Evolutionary conservation across 2,113 vertebrate genomes (phyloP), one percentile per base, ranked within the genome.

Genomic region (Oncorhynchus masou): DNA sequence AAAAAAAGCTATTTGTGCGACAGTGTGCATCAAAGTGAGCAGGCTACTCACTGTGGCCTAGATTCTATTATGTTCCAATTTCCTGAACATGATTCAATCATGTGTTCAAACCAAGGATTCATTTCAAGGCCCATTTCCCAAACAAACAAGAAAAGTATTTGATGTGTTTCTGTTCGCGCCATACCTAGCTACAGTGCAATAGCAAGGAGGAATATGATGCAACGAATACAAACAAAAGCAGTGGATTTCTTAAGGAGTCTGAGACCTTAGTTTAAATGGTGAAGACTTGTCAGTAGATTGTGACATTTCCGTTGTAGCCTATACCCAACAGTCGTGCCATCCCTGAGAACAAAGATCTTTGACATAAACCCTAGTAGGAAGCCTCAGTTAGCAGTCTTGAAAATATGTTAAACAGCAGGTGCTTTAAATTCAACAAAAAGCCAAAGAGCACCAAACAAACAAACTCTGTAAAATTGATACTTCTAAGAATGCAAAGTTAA

Each of bases 11-110:
- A 8, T 62, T 22, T 24, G 59, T 24, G 59, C 59, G 22, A 9
- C 70, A 65, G 57, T 49, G 64, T 81, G 81, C 82, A 83, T 89
- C 84, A 87, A 86, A 87, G 79, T 67, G 74, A 84, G 62, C 74
- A 4, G 1, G 59, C 74, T 78, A 70, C 73, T 76, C 83, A 85
- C 73, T 57, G 73, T 84, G 86, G 75, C 86, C 86, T 87, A 87
- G 82, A 89, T 88, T 84, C 62, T 68, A 84, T 86, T 76, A 72
- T 59, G 1, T 77, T 86, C 73, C 69, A 64, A 71, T 78, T 83
- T 74, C 76, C 71, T 73, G 65, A 81, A 57, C 49, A 77, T 11
- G 24, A 79, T 74, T 79, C 75, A 80, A 75, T 81, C 67, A 22
- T 69, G n/a, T 69, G 68, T 69, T 48, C 19, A 69, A 48, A 69